Evolutionary conservation across 2,113 vertebrate species (phyloP).

Genomic region (Epinephelus fuscoguttatus): DNA sequence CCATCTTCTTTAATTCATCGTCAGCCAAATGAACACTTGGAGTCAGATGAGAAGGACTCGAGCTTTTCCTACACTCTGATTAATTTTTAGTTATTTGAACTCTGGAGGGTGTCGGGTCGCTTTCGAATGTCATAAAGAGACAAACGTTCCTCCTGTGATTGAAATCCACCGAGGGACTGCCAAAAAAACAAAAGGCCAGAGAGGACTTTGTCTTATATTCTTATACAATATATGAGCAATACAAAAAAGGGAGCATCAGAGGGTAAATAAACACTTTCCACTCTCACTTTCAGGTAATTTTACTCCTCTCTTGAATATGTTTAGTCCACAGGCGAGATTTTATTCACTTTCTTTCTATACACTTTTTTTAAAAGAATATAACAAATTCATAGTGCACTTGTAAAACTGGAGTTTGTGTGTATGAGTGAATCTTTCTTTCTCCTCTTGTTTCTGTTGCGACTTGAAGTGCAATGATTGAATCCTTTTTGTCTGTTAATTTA

Average conservation of each 20-base stretch:
- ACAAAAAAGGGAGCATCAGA: constrained; percentile 69
- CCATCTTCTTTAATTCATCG: constrained; percentile 21
- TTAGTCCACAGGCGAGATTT: constrained; percentile 43
- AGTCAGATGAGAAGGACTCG: background rate
- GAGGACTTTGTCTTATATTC: constrained; percentile 40
- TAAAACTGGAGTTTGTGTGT: constrained; percentile 71
- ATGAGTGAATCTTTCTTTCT: constrained; percentile 60
- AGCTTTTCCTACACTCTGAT: constrained; percentile 22
- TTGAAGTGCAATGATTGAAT: constrained; percentile 76
- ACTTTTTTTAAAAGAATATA: constrained; percentile 58
- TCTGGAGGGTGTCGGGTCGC: background rate
- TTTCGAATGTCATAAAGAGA: constrained; percentile 7
- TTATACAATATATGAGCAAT: constrained; percentile 75
- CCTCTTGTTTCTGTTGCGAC: constrained; percentile 63
- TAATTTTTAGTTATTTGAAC: background rate
- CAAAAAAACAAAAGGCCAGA: background rate
- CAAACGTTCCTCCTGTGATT: constrained; percentile 20
- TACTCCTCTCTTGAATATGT: constrained; percentile 46
- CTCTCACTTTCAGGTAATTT: constrained; percentile 85
- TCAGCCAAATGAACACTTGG: constrained; percentile 56
- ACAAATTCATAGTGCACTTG: constrained; percentile 77
- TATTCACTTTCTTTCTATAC: constrained; percentile 71
- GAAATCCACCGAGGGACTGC: constrained; percentile 22
- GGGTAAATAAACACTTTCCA: constrained; percentile 66
- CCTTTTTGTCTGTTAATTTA: constrained; percentile 69